A percentile compares a stretch with the other conserved stretches of the same genome.
phyloP scores from a whole-genome alignment of 2,113 vertebrate species.

The Sinocyclocheilus grahami region DNA sequence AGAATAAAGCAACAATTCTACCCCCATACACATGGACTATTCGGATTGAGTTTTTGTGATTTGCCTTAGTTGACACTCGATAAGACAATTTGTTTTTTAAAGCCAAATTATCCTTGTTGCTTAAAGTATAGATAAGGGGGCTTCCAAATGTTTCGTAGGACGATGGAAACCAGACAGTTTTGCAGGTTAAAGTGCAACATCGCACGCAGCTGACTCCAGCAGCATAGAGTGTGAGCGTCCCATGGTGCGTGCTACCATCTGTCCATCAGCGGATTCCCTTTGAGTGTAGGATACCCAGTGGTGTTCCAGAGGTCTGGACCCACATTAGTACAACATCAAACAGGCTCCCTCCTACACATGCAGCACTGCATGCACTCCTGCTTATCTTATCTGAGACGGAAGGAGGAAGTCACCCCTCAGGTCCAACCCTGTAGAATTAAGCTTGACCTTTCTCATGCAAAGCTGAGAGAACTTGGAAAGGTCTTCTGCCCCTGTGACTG shows the following conservation, averaged over 20 bases:
- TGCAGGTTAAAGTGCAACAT: background rate
- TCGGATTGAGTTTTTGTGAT: background rate
- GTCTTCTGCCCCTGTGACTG: conserved; percentile 31
- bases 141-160: background rate
- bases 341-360: conserved; percentile 44
- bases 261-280: conserved; percentile 52
- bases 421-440: conserved; percentile 52
- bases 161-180: background rate
- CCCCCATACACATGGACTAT: no score
- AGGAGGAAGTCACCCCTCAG: conserved; percentile 60
- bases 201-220: background rate
- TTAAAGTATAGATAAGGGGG: background rate
- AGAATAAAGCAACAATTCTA: no score
- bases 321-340: conserved; percentile 62
- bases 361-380: conserved; percentile 44
- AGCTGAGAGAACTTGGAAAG: conserved; percentile 32
- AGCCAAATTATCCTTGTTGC: background rate
- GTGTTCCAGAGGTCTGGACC: conserved; percentile 58
- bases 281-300: conserved; percentile 51
- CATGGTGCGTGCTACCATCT: conserved; percentile 53
- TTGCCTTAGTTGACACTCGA: background rate
- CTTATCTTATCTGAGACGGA: conserved; percentile 65
- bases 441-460: conserved; percentile 70
- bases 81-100: background rate
- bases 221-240: background rate